phyloP scores from a whole-genome alignment of 1,140 invertebrate genomes.

The Scylla paramamosain region DNA sequence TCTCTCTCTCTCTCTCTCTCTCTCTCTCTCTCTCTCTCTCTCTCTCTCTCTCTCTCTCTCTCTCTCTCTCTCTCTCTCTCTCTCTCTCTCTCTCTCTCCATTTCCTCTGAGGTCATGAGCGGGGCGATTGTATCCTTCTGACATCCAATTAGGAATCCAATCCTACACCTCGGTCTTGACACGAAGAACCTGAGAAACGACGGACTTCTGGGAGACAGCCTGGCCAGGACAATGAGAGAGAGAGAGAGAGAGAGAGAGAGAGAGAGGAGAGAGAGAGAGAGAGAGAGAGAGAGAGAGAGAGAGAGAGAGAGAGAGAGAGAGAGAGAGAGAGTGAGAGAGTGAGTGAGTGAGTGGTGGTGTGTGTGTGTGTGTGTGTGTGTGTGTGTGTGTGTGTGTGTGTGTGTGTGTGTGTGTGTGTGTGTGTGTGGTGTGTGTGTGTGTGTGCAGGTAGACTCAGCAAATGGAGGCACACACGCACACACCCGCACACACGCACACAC shows the following conservation, averaged over 20 bases:
- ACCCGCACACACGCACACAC: background rate
- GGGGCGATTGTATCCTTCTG: background rate
- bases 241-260: too few species aligned
- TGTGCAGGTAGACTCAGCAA: background rate
- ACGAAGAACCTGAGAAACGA: background rate
- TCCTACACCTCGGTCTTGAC: background rate
- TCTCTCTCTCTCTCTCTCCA: background rate
- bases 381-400: conserved; percentile 12
- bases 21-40: conserved; percentile 47
- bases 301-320: too few species aligned
- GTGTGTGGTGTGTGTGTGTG: background rate
- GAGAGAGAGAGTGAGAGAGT: too few species aligned
- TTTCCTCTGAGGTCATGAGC: background rate
- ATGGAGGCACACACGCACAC: background rate
- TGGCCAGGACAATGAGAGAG: too few species aligned
- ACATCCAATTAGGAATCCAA: conserved; percentile 6
- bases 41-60: conserved; percentile 54
- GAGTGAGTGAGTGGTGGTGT: background rate
- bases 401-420: background rate
- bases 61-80: background rate
- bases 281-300: too few species aligned
- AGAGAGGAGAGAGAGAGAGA: too few species aligned
- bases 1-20: background rate
- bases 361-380: conserved; percentile 41
- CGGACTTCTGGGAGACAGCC: too few species aligned